phyloP scores from a whole-genome alignment of 2,113 vertebrate genomes.

The Philantomba maxwellii region DNA sequence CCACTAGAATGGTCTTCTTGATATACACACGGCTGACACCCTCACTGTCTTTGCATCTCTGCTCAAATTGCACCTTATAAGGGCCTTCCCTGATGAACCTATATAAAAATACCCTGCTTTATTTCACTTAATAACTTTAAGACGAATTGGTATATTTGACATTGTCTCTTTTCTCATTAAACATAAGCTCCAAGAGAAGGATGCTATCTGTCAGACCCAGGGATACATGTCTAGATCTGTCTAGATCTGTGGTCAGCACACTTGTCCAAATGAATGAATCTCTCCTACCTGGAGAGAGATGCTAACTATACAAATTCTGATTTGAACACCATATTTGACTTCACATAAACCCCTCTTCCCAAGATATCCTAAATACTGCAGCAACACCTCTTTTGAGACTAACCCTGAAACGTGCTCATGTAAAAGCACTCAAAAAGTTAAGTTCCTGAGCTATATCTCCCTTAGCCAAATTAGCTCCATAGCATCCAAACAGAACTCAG shows the following conservation, averaged over 20 bases:
- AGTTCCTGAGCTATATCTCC: not conserved
- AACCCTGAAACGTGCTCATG: not conserved
- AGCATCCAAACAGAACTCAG: not conserved
- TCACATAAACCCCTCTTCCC: not conserved
- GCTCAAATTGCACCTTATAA: not conserved
- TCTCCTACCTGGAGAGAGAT: not conserved
- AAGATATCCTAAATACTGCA: not conserved
- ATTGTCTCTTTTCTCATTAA: not conserved
- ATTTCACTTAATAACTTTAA: not conserved
- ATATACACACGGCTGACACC: not conserved
- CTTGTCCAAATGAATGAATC: not conserved
- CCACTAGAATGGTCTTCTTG: not conserved
- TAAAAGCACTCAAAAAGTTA: not conserved
- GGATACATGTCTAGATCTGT: not conserved
- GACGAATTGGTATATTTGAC: not conserved
- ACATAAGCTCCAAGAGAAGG: not conserved
- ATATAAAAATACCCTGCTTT: not conserved
- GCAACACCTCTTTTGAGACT: not conserved
- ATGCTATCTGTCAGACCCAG: not conserved
- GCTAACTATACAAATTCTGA: not conserved
- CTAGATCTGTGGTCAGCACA: not conserved
- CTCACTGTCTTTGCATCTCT: not conserved
- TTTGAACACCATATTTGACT: not conserved
- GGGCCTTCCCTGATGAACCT: not conserved
- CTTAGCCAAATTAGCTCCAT: not conserved